Evolutionary conservation across 1,140 invertebrate species (phyloP), one percentile per base, ranked within the genome.

Genomic region (Micrasema minimum): DNA sequence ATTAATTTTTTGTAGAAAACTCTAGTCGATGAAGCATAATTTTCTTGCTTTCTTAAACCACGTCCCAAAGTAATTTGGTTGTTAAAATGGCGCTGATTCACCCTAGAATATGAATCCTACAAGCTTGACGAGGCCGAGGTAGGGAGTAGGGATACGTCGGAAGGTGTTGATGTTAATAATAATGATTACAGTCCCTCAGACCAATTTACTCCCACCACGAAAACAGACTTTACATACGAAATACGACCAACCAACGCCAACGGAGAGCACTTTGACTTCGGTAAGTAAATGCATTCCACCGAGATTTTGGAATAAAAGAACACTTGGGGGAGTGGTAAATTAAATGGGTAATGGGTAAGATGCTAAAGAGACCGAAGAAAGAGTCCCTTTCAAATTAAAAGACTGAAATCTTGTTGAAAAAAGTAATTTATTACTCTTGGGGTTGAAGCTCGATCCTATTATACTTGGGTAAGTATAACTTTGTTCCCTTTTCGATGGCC

Each of bases 101-200:
- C 3, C 26, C 26, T 31, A 4, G 26, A 31, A 4, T 31, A 4
- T 7, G 26, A 31, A 7, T 16, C 7, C 26, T n/a, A n/a, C n/a
- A n/a, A n/a, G 26, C 26, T 31, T 64, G 59, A 46, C 26, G 18
- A 64, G 68, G 43, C 65, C 20, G 62, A 35, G 18, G 11, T 43
- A n/a, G n/a, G n/a, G n/a, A n/a, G n/a, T n/a, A n/a, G n/a, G n/a
- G n/a, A n/a, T n/a, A n/a, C 37, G 48, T 57, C 64, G 72, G 72
- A 70, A 74, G 72, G 72, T 74, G 72, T 74, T 70, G 26, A 31
- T 31, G 26, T 31, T 31, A 31, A 31, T 31, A 31, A 31, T 7
- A 64, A 70, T 74, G 70, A 74, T 74, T 46, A 74, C 62, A 31
- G 41, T 46, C 59, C 43, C 14, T 46, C 43, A 45, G 67, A 62